Evolutionary conservation across 64 coral and sea anemone genomes (phyloP), one percentile per base, ranked within the genome.

Genomic region (Montipora efflorescens): DNA sequence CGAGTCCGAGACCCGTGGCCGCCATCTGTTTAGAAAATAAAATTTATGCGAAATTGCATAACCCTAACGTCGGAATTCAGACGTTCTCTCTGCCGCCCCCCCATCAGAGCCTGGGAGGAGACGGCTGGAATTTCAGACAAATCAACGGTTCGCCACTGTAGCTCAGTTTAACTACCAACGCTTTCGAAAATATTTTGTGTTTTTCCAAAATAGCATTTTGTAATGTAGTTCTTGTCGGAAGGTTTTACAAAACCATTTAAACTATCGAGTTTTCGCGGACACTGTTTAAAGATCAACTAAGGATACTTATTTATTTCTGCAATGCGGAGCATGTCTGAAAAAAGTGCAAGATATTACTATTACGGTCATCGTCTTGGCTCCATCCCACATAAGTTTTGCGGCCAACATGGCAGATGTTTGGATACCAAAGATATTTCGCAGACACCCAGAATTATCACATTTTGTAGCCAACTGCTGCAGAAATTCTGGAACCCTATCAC

Each of bases 1-100:
- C 25, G 73, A 28, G 19, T 75, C 73, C 73, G 5, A 28, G 73
- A 75, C 73, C 36, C 73, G 73, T 75, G 22, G 73, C 73, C 73
- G 73, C 73, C 73, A 75, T 75, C 73, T 75, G 73, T 75, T 75
- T 75, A 21, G 67, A 55, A 55, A 55, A 55, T 55, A 55, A 55
- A 55, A 55, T 55, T 55, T 55, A 55, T 55, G 52, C 52, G 0
- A 55, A 55, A 5, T 55, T 55, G 52, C 52, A 55, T 55, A 55
- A 55, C 5, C 9, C 52, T 55, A 10, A 55, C 52, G 52, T 55
- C 52, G 9, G 52, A 55, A 55, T 55, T 55, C 52, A 55, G 52
- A 55, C 9, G 52, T 55, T 55, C 52, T 55, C 52, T 55, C 52
- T 55, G 6, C 52, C 9, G 52, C 52, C 52, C 52, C 52, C 52